phyloP scores from a whole-genome alignment of 2,797 vertebrate species.

The Onychomys leucogaster region DNA sequence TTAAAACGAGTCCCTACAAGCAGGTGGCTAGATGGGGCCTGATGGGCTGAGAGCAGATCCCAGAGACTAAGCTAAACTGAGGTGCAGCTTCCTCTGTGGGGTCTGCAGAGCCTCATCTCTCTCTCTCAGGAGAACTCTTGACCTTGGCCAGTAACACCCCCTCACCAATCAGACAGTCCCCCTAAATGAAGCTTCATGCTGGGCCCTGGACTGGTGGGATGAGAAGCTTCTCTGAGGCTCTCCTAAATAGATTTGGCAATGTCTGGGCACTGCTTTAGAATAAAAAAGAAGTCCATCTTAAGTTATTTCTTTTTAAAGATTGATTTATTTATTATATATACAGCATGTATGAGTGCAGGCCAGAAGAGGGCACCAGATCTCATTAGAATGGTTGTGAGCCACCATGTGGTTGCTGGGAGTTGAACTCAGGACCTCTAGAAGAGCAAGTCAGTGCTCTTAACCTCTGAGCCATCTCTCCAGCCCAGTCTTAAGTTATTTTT shows the following conservation, averaged over 20 bases:
- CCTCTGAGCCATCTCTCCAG: too few relatives aligned
- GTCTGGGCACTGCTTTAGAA: constrained; percentile 75
- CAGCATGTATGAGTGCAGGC: too few relatives aligned
- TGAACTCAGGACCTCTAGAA: too few relatives aligned
- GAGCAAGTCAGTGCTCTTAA: too few relatives aligned
- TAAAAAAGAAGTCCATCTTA: constrained; percentile 80
- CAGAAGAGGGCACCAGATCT: too few relatives aligned
- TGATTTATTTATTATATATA: too few relatives aligned
- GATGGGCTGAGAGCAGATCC: constrained; percentile 52
- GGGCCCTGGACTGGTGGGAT: neutral
- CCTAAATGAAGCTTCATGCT: neutral
- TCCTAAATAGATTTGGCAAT: constrained; percentile 78
- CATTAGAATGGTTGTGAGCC: too few relatives aligned
- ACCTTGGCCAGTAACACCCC: constrained; percentile 3
- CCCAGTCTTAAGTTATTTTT: too few relatives aligned
- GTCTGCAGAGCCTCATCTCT: neutral
- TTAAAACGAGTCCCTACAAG: constrained; percentile 85
- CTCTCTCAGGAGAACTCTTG: neutral
- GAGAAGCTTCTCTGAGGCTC: constrained; percentile 66
- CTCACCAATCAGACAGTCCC: neutral
- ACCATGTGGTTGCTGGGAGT: too few relatives aligned
- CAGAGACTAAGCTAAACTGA: neutral
- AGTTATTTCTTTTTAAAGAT: too few relatives aligned
- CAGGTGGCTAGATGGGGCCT: constrained; percentile 63
- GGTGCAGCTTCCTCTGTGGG: neutral